Percentiles rank a stretch among this genome's conserved stretches.
These are phyloP conservation scores for Machimus rusticus DNA, from an alignment of 2,888 invertebrate genomes.

Conservation along the genomic window DNA sequence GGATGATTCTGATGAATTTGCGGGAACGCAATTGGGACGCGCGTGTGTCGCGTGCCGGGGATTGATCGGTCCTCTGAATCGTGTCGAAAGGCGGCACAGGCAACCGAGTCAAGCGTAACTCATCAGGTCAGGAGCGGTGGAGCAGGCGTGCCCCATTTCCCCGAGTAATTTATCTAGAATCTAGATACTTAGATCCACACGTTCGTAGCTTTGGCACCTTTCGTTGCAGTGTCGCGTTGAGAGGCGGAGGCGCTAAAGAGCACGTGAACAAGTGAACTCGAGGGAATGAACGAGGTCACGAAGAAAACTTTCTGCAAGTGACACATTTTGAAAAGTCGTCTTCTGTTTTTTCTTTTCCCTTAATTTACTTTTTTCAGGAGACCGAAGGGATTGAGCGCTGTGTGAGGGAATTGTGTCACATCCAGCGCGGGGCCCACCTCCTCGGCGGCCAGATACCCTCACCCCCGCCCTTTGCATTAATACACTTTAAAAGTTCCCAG, in stretches of 20 bases:
- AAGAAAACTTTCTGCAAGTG: conserved; percentile 23
- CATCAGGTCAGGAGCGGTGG: background rate
- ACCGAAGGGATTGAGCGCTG: background rate
- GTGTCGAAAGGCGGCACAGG: background rate
- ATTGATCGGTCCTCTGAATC: background rate
- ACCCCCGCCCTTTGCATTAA: conserved; percentile 11
- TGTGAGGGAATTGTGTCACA: conserved; percentile 1
- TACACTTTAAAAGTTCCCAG: background rate
- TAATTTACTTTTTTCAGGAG: conserved; percentile 11
- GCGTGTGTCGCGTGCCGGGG: background rate
- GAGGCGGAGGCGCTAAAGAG: background rate
- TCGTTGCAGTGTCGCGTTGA: background rate
- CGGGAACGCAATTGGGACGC: background rate
- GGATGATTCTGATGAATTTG: background rate
- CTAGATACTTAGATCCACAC: background rate
- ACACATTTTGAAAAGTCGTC: conserved; percentile 10
- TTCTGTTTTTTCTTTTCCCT: background rate
- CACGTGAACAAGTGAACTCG: conserved; percentile 17
- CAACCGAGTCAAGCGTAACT: background rate
- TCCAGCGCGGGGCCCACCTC: background rate
- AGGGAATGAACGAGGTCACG: conserved; percentile 24
- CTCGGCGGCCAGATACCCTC: background rate
- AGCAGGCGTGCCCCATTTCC: background rate
- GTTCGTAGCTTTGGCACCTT: background rate
- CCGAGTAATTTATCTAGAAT: background rate